phyloP scores from a whole-genome alignment of 2,888 invertebrate species.

The Mallateleia sp. region DNA sequence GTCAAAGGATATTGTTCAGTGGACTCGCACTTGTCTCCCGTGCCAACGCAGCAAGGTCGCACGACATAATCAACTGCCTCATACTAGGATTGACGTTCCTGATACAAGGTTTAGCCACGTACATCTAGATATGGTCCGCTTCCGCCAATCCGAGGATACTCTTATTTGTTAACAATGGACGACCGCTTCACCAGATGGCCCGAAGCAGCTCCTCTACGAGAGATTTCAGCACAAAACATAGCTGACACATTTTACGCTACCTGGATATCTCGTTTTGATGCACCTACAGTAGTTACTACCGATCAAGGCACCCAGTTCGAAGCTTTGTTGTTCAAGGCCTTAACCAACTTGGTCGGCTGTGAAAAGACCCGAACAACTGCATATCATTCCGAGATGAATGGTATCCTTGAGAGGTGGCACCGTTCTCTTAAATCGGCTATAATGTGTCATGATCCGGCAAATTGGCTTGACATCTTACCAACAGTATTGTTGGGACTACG shows the following conservation, averaged over 20 bases:
- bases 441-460: neutral
- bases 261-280: conserved; percentile 85
- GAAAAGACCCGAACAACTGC: conserved; percentile 75
- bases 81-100: no score
- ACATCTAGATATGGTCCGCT: no score
- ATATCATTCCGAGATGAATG: conserved; percentile 50
- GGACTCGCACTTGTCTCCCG: no score
- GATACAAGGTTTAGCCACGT: no score
- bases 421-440: neutral
- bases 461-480: neutral
- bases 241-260: conserved; percentile 79
- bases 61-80: no score
- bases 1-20: no score
- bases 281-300: conserved; percentile 82
- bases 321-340: conserved; percentile 73
- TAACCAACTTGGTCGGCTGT: conserved; percentile 58
- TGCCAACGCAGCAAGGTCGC: no score
- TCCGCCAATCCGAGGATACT: neutral
- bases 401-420: neutral
- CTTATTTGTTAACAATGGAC: neutral
- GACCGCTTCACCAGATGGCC: neutral
- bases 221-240: conserved; percentile 79
- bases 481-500: conserved; percentile 34
- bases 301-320: conserved; percentile 85
- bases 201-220: conserved; percentile 34